These are phyloP conservation scores for Heliconius charithonia DNA, from an alignment of 2,888 invertebrate species.

Conservation along the genomic window DNA sequence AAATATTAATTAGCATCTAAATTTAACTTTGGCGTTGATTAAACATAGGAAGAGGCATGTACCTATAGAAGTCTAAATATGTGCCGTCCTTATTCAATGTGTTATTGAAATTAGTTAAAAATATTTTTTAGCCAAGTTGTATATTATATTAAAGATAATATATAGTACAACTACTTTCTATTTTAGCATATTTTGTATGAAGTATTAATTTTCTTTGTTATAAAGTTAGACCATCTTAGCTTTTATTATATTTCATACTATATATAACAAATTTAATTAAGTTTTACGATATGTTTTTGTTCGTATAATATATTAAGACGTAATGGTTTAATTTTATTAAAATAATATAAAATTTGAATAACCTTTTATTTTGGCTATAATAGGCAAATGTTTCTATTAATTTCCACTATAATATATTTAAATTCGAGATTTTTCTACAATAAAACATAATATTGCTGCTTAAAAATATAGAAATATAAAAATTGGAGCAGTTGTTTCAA, in stretches of 20 bases:
- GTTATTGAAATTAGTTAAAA: too few relatives aligned
- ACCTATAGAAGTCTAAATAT: too few relatives aligned
- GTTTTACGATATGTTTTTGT: slow-evolving; percentile 18
- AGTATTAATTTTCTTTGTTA: neutral
- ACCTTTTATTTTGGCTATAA: neutral
- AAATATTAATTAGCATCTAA: too few relatives aligned
- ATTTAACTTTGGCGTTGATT: too few relatives aligned
- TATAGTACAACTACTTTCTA: too few relatives aligned
- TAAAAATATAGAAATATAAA: slow-evolving; percentile 44
- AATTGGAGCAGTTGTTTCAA: slow-evolving; percentile 63
- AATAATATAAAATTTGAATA: slow-evolving; percentile 12
- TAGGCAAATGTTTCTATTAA: slow-evolving; percentile 14
- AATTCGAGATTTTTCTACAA: slow-evolving; percentile 24
- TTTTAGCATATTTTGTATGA: too few relatives aligned
- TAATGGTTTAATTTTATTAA: slow-evolving; percentile 27
- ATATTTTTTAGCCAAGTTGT: too few relatives aligned
- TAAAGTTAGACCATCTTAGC: neutral
- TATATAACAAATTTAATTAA: slow-evolving; percentile 21
- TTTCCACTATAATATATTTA: slow-evolving; percentile 1
- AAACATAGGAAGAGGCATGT: too few relatives aligned
- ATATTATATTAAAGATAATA: too few relatives aligned
- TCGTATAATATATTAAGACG: slow-evolving; percentile 5
- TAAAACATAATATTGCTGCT: slow-evolving; percentile 50
- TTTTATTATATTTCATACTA: neutral
- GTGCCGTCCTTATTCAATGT: too few relatives aligned